These are phyloP conservation scores for Eulemur albifrons DNA, from an alignment of 2,797 vertebrate genomes.

Conservation along the genomic window DNA sequence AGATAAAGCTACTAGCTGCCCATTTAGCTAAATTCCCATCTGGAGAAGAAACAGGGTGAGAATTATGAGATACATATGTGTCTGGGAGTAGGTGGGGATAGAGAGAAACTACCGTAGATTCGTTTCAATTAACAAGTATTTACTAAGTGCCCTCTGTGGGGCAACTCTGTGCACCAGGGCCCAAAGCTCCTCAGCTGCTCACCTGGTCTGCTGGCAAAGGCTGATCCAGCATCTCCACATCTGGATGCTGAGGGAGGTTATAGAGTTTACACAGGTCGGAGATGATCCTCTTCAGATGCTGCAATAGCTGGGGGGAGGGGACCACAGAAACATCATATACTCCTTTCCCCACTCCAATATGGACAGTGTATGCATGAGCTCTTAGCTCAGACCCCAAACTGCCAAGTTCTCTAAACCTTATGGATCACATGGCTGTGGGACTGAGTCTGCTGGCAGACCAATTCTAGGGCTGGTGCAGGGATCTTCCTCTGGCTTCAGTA, in stretches of 20 bases:
- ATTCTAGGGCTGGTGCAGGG: background rate
- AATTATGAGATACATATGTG: rapidly evolving
- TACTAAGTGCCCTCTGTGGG: background rate
- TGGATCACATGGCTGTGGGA: background rate
- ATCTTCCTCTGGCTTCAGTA: background rate
- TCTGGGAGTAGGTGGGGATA: rapidly evolving
- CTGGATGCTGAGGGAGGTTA: slow-evolving; percentile 97
- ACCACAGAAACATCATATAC: slow-evolving; percentile 26
- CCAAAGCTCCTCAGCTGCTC: slow-evolving; percentile 59
- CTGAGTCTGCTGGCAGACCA: background rate
- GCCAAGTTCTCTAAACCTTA: background rate
- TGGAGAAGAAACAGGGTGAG: background rate
- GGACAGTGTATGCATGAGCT: background rate
- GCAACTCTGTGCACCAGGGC: background rate
- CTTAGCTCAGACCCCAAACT: background rate
- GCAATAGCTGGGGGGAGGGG: slow-evolving; percentile 88
- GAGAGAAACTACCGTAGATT: background rate
- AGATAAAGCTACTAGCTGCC: background rate
- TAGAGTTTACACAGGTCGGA: slow-evolving; percentile 98
- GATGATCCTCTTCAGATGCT: slow-evolving; percentile 97
- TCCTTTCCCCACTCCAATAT: background rate
- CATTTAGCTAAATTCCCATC: background rate
- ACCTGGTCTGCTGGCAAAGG: slow-evolving; percentile 95
- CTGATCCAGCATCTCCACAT: slow-evolving; percentile 98
- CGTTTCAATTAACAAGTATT: background rate